Conservation (phyloP, 2,888 invertebrate genomes). For the Campopleginae sp. region DNA sequence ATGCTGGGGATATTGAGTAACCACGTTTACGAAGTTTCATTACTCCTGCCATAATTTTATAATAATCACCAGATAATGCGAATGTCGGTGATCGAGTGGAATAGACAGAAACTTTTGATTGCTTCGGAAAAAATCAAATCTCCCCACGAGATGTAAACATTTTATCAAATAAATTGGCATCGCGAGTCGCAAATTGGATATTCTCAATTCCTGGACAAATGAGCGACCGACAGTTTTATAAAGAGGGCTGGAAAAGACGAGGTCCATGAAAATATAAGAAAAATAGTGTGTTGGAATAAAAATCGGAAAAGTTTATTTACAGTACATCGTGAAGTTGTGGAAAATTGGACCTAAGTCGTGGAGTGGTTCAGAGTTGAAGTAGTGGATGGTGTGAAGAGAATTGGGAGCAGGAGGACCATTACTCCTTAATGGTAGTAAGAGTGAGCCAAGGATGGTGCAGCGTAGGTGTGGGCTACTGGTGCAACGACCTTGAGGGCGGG, state of each 20-base stretch:
- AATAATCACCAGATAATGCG: too few species aligned
- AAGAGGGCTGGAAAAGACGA: not conserved
- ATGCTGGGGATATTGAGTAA: too few species aligned
- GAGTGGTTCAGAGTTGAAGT: slow-evolving; percentile 1
- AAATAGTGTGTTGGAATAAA: not conserved
- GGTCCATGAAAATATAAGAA: not conserved
- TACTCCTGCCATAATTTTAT: too few species aligned
- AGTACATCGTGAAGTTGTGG: not conserved
- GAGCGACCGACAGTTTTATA: not conserved
- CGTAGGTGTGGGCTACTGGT: slow-evolving; percentile 8
- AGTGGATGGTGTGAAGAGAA: slow-evolving; percentile 14
- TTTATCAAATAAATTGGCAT: too few species aligned
- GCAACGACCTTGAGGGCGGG: not conserved
- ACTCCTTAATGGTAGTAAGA: slow-evolving; percentile 56
- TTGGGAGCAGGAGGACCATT: not conserved
- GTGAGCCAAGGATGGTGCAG: slow-evolving; percentile 47
- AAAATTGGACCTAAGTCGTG: not conserved
- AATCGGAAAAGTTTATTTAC: slow-evolving; percentile 16
- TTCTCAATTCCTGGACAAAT: not conserved
- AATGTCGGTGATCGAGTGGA: too few species aligned
- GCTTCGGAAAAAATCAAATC: too few species aligned
- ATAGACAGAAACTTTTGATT: too few species aligned
- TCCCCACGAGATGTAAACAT: too few species aligned
- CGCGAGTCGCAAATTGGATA: too few species aligned
- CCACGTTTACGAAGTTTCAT: too few species aligned